Conservation (phyloP, 2,113 vertebrate species). For the Eulacestoma nigropectus region DNA sequence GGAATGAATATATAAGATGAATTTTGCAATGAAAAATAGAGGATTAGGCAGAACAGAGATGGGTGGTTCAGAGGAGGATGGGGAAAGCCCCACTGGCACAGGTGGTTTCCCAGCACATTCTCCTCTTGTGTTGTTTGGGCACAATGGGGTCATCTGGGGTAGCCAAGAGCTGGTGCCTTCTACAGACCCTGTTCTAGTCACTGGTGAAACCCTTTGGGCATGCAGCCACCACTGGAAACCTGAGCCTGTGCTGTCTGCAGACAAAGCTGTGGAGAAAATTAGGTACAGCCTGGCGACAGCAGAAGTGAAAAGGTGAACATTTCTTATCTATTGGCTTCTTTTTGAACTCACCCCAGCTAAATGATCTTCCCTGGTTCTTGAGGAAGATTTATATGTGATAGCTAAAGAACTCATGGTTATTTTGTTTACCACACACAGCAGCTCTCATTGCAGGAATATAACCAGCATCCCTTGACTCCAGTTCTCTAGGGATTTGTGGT, state of each 20-base stretch:
- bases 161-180: not conserved
- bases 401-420: not conserved
- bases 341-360: not conserved
- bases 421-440: not conserved
- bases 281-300: not conserved
- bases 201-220: not conserved
- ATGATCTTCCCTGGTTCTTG: not conserved
- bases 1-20: not conserved
- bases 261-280: not conserved
- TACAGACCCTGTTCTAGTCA: not conserved
- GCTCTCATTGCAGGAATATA: not conserved
- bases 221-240: not conserved
- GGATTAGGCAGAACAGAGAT: not conserved
- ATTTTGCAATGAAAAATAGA: not conserved
- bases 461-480: not conserved
- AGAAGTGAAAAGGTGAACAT: not conserved
- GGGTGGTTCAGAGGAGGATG: not conserved
- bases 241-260: not conserved
- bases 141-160: not conserved
- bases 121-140: not conserved
- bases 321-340: not conserved
- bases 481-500: not conserved
- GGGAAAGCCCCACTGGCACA: not conserved
- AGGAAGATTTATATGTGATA: not conserved
- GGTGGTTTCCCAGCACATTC: rapidly evolving